Percentiles rank a stretch among this genome's conserved stretches.
phyloP scores from a whole-genome alignment of 2,797 vertebrate genomes.

The Helicolenus hilgendorfi region DNA sequence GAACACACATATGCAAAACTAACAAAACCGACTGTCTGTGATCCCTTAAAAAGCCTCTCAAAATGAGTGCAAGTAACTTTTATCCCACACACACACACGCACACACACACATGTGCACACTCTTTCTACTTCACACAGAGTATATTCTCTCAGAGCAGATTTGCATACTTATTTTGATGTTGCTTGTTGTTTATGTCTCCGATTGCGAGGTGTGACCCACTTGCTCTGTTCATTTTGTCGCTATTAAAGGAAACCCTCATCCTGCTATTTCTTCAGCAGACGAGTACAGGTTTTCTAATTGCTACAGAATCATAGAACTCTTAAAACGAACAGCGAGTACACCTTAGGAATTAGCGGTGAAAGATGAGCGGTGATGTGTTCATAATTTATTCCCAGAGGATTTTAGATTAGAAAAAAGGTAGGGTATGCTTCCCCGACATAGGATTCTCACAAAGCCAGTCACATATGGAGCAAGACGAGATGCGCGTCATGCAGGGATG shows the following conservation, averaged over 20 bases:
- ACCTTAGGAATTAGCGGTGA: slow-evolving; percentile 34
- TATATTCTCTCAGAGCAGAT: slow-evolving; percentile 69
- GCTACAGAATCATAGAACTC: slow-evolving; percentile 45
- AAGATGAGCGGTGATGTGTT: not conserved
- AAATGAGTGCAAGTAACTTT: slow-evolving; percentile 66
- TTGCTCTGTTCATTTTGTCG: slow-evolving; percentile 77
- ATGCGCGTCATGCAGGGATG: not conserved
- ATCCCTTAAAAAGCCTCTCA: slow-evolving; percentile 70
- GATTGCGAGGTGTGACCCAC: slow-evolving; percentile 75
- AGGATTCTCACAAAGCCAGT: not conserved
- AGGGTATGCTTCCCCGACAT: not conserved
- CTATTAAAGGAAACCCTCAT: slow-evolving; percentile 68
- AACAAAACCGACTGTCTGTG: slow-evolving; percentile 67
- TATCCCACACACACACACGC: slow-evolving; percentile 6
- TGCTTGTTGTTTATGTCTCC: slow-evolving; percentile 74
- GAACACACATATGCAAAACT: slow-evolving; percentile 58
- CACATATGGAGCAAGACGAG: not conserved
- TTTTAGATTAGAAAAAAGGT: not conserved
- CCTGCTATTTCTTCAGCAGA: slow-evolving; percentile 51
- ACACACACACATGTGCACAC: slow-evolving; percentile 8
- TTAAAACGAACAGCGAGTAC: slow-evolving; percentile 26
- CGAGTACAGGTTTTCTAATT: slow-evolving; percentile 71
- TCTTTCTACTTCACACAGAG: slow-evolving; percentile 53
- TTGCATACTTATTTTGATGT: slow-evolving; percentile 78
- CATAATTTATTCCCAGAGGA: slow-evolving; percentile 28